These are phyloP conservation scores for Venustoraphidia nigricollis DNA, from an alignment of 2,888 invertebrate genomes.

Conservation along the genomic window DNA sequence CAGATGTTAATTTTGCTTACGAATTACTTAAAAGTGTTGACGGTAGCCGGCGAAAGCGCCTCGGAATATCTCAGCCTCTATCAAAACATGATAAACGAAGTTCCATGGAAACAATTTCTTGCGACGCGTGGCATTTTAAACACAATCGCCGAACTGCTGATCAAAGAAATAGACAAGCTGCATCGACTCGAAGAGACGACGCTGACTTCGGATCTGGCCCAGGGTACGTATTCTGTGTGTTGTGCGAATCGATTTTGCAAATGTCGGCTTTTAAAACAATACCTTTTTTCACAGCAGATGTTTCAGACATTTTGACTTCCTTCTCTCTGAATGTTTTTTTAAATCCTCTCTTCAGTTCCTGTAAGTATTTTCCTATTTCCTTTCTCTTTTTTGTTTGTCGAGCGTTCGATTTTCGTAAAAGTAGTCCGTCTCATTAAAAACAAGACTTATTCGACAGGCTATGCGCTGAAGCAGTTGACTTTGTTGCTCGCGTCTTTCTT, in stretches of 20 bases:
- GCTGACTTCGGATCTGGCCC: constrained; percentile 82
- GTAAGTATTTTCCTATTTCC: too few relatives aligned
- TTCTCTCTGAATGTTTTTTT: background rate
- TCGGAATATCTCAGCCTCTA: constrained; percentile 81
- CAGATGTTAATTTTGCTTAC: constrained; percentile 74
- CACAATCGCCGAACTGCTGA: constrained; percentile 71
- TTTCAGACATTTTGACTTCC: background rate
- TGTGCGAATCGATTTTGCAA: too few relatives aligned
- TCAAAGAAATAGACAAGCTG: constrained; percentile 75
- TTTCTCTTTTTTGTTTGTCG: too few relatives aligned
- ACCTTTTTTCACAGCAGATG: too few relatives aligned
- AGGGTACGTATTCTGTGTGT: constrained; percentile 34
- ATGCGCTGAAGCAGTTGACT: constrained; percentile 78
- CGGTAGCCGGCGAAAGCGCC: constrained; percentile 79
- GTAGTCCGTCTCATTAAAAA: background rate
- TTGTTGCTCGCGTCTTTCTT: constrained; percentile 78
- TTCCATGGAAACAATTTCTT: constrained; percentile 88
- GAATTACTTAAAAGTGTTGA: constrained; percentile 73
- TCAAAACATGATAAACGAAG: constrained; percentile 67
- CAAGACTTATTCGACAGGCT: constrained; percentile 34
- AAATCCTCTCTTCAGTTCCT: background rate
- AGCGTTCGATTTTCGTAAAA: too few relatives aligned
- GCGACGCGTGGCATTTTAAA: constrained; percentile 75
- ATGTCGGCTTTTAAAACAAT: too few relatives aligned
- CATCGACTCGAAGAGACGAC: constrained; percentile 85